A percentile compares a stretch with the other conserved stretches of the same genome.
Conservation (phyloP, 2,888 invertebrate genomes). For the Ormyrus nitidulus region DNA sequence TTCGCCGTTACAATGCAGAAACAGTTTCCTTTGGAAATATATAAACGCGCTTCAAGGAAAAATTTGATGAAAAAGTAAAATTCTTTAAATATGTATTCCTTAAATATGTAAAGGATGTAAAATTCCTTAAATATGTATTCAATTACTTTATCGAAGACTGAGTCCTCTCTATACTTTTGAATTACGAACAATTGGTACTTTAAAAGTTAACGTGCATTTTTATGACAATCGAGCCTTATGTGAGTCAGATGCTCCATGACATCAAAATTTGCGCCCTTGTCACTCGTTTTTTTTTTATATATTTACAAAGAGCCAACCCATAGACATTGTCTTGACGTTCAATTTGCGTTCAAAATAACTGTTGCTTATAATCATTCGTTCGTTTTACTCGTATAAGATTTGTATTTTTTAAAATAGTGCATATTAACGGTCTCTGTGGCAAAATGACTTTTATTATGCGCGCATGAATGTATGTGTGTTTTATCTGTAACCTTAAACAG, state of each 20-base stretch:
- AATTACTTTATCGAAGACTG: constrained; percentile 53
- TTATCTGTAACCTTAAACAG: constrained; percentile 52
- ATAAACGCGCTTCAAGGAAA: constrained; percentile 1
- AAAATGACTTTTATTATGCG: constrained; percentile 31
- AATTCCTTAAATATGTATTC: constrained; percentile 20
- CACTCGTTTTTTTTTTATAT: constrained; percentile 20
- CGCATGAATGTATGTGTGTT: constrained; percentile 53
- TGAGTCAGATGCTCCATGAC: constrained; percentile 41
- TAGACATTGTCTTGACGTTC: constrained; percentile 37
- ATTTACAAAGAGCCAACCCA: constrained; percentile 36
- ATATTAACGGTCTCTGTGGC: constrained; percentile 22
- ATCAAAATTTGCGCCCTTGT: constrained; percentile 35
- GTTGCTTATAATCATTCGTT: constrained; percentile 49
- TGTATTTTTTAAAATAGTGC: constrained; percentile 53
- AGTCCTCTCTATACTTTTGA: constrained; percentile 47
- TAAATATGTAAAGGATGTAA: not conserved
- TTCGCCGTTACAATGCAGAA: constrained; percentile 45
- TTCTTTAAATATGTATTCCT: constrained; percentile 6
- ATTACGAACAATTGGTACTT: constrained; percentile 28
- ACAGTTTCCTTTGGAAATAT: not conserved
- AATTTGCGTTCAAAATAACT: constrained; percentile 36
- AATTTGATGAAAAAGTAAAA: constrained; percentile 5
- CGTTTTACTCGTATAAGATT: constrained; percentile 50
- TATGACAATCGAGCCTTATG: constrained; percentile 38
- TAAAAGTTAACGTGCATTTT: constrained; percentile 21